A percentile compares a stretch with the other conserved stretches of the same genome.
phyloP scores from a whole-genome alignment of 2,888 invertebrate genomes.

The Polia nebulosa region DNA sequence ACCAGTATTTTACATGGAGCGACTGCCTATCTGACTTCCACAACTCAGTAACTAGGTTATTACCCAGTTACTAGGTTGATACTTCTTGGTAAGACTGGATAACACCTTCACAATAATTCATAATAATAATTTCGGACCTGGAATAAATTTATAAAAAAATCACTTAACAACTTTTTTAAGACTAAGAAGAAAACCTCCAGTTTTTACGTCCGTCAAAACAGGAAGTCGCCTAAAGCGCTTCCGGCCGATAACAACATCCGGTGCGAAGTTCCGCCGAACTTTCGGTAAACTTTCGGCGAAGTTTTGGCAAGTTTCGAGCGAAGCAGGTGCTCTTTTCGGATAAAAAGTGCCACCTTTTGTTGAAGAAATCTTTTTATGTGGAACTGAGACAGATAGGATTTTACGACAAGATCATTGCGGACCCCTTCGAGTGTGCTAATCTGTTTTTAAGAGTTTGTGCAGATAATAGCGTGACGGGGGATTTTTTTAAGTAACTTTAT shows the following conservation, averaged over 20 bases:
- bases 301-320: slow-evolving; percentile 74
- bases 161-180: slow-evolving; percentile 55
- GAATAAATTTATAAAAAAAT: slow-evolving; percentile 45
- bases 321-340: slow-evolving; percentile 88
- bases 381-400: slow-evolving; percentile 75
- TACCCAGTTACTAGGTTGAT: too few species aligned
- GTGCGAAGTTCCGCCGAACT: slow-evolving; percentile 77
- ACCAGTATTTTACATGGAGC: too few species aligned
- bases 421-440: slow-evolving; percentile 65
- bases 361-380: slow-evolving; percentile 71
- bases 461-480: slow-evolving; percentile 67
- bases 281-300: slow-evolving; percentile 74
- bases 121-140: slow-evolving; percentile 2
- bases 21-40: too few species aligned
- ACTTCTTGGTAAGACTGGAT: too few species aligned
- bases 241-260: slow-evolving; percentile 91
- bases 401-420: slow-evolving; percentile 67
- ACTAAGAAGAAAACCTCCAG: slow-evolving; percentile 58
- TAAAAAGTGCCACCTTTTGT: slow-evolving; percentile 87
- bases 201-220: slow-evolving; percentile 86
- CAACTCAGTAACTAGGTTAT: too few species aligned
- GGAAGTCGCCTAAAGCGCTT: slow-evolving; percentile 90
- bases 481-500: slow-evolving; percentile 62
- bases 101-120: neutral
- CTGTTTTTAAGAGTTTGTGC: slow-evolving; percentile 67